phyloP scores from a whole-genome alignment of 2,113 vertebrate species.

The Trematocara stigmaticum region DNA sequence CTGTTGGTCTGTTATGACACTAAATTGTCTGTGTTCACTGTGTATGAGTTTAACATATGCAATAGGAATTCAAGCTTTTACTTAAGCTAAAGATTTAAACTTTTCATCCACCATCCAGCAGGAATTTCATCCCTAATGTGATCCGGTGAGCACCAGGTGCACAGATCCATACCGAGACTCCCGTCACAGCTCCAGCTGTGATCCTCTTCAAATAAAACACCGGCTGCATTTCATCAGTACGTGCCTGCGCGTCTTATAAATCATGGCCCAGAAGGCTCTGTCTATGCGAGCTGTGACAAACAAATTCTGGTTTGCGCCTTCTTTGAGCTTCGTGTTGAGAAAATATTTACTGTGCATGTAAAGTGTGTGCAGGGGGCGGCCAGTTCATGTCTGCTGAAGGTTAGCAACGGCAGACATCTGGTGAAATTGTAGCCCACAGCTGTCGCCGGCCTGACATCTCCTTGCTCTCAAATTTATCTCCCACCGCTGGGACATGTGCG shows the following conservation, averaged over 20 bases:
- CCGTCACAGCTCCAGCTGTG: conserved; percentile 50
- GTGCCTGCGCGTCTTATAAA: conserved; percentile 44
- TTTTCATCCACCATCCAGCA: neutral
- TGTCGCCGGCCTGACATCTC: conserved; percentile 84
- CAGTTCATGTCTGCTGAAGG: conserved; percentile 68
- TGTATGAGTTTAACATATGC: neutral
- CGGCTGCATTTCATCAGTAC: conserved; percentile 17
- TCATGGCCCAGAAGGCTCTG: conserved; percentile 17
- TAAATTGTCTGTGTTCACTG: neutral
- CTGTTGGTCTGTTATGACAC: neutral
- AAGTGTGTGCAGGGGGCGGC: conserved; percentile 39
- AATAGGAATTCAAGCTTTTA: neutral
- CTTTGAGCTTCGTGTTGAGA: conserved; percentile 33
- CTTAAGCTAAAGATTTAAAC: neutral
- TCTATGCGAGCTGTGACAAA: conserved; percentile 24
- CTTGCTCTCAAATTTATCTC: conserved; percentile 84
- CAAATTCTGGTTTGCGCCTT: conserved; percentile 45
- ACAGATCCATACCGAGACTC: neutral
- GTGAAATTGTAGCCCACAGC: conserved; percentile 88
- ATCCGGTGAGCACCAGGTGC: neutral
- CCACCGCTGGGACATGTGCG: conserved; percentile 82
- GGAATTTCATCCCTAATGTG: neutral
- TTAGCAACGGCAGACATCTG: conserved; percentile 86
- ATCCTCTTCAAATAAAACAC: conserved; percentile 29
- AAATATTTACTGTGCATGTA: conserved; percentile 66